Evolutionary conservation across 30 jellyfish, hydroid and myxozoan species (phyloP).

Genomic region (Aurelia aurita complex sp. Pacific): DNA sequence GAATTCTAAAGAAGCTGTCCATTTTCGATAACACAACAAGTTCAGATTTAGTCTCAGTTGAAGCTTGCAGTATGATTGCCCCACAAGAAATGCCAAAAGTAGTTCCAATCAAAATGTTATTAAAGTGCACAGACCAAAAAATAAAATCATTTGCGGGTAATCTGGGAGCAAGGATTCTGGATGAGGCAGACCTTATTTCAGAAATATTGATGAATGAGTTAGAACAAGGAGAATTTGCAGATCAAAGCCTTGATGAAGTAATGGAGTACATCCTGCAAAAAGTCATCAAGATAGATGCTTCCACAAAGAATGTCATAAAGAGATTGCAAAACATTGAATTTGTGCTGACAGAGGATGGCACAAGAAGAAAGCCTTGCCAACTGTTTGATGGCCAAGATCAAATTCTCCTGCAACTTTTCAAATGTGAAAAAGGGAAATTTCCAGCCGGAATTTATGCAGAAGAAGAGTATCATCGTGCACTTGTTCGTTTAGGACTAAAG

Average conservation of each 20-base stretch:
- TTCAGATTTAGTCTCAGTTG: neutral
- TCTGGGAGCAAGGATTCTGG: conserved; percentile 30
- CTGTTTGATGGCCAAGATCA: conserved; percentile 34
- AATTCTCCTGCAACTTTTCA: conserved; percentile 14
- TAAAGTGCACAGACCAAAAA: neutral
- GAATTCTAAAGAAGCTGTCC: conserved; percentile 7
- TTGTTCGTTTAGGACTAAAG: conserved; percentile 55
- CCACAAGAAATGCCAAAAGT: conserved; percentile 33
- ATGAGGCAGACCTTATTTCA: conserved; percentile 2
- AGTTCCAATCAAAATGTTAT: conserved; percentile 2
- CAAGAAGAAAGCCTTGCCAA: conserved; percentile 8
- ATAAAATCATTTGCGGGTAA: neutral
- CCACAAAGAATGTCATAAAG: neutral
- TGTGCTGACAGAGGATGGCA: conserved; percentile 34
- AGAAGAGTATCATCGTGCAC: neutral
- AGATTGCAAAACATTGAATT: conserved; percentile 5
- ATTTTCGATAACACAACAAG: neutral
- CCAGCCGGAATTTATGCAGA: conserved; percentile 37
- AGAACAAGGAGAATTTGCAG: neutral
- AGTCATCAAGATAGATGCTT: neutral
- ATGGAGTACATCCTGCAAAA: conserved; percentile 15
- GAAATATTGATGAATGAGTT: conserved; percentile 14
- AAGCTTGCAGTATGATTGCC: conserved; percentile 1
- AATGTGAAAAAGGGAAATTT: conserved; percentile 38
- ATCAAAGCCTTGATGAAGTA: neutral